Conservation (phyloP, 2,888 invertebrate species). For the Caenorhabditis auriculariae region DNA sequence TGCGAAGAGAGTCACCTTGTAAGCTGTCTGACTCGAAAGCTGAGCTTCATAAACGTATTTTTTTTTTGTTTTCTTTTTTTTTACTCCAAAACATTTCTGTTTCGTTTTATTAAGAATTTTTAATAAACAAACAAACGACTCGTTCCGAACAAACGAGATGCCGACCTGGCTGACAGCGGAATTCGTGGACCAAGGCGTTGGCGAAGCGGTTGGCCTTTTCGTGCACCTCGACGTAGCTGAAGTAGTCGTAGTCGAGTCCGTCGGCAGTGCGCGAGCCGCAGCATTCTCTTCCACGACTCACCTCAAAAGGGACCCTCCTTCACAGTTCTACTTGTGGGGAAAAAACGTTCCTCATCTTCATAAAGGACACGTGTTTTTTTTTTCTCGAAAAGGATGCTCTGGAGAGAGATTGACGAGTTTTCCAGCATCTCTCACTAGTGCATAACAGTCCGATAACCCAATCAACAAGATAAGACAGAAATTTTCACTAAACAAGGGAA, state of each 20-base stretch:
- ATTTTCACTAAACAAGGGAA: no score
- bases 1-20: no score
- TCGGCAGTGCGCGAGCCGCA: conserved; percentile 43
- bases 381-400: no score
- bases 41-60: no score
- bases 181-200: conserved; percentile 37
- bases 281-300: conserved; percentile 44
- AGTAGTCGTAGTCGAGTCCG: conserved; percentile 38
- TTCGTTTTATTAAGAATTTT: not conserved
- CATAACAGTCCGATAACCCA: no score
- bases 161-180: conserved; percentile 45
- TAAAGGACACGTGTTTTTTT: not conserved
- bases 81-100: no score
- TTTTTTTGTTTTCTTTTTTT: no score
- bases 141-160: not conserved
- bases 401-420: no score
- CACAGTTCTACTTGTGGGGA: not conserved
- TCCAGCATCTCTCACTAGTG: no score
- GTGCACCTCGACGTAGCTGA: conserved; percentile 48
- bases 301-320: conserved; percentile 33
- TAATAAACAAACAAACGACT: not conserved
- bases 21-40: no score
- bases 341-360: not conserved
- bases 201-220: conserved; percentile 38
- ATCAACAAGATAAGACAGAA: no score